Conservation (phyloP, 2,888 invertebrate genomes). For the Amphipoea oculea region DNA sequence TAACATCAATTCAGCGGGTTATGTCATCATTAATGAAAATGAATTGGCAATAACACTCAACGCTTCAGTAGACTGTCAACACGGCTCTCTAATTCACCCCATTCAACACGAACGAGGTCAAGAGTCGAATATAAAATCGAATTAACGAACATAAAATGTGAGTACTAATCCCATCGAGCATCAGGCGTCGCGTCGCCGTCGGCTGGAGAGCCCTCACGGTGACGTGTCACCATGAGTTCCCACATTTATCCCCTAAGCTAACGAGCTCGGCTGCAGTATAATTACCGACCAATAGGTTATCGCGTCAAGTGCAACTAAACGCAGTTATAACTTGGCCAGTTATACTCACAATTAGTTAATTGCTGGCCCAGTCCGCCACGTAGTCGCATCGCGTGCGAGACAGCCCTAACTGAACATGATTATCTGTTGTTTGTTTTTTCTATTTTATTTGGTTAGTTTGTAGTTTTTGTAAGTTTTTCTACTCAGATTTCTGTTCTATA, state of each 20-base stretch:
- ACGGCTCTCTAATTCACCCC: conserved; percentile 40
- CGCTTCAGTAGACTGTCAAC: conserved; percentile 45
- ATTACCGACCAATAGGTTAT: conserved; percentile 67
- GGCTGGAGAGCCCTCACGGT: conserved; percentile 58
- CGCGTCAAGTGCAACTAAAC: conserved; percentile 65
- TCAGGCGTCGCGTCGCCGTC: conserved; percentile 48
- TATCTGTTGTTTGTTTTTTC: conserved; percentile 48
- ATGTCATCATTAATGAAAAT: conserved; percentile 39
- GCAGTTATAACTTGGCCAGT: conserved; percentile 63
- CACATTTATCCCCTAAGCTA: conserved; percentile 60
- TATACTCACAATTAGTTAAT: conserved; percentile 77
- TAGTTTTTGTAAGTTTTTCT: conserved; percentile 40
- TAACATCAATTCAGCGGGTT: conserved; percentile 7
- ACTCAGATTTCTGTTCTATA: neutral
- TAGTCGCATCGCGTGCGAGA: conserved; percentile 50
- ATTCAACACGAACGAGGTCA: conserved; percentile 53
- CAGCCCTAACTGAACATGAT: conserved; percentile 51
- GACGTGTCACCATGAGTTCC: conserved; percentile 60
- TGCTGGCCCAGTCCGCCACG: conserved; percentile 49
- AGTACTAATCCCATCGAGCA: conserved; percentile 58
- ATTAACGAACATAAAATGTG: conserved; percentile 63
- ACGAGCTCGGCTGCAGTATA: conserved; percentile 57
- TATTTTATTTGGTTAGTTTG: conserved; percentile 21
- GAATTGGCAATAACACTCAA: conserved; percentile 38
- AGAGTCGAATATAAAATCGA: conserved; percentile 59